A percentile compares a stretch with the other conserved stretches of the same genome.
phyloP scores from a whole-genome alignment of 2,888 invertebrate genomes.

The Zygothrica quintamaculata region DNA sequence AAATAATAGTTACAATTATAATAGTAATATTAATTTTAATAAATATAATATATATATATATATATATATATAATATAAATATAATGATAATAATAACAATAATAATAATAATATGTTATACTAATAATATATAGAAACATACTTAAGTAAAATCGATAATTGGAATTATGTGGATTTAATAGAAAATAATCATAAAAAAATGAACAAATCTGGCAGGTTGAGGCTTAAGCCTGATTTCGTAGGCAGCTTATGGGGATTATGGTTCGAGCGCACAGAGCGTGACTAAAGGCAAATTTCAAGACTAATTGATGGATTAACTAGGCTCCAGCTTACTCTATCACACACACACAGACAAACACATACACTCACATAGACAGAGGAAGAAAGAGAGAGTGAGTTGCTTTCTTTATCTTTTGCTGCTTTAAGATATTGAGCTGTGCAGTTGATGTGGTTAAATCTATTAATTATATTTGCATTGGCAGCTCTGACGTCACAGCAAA shows the following conservation, averaged over 20 bases:
- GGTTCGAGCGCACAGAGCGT: slow-evolving; percentile 33
- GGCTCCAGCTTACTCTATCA: neutral
- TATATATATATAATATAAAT: too few species aligned
- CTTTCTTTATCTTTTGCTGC: neutral
- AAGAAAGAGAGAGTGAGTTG: neutral
- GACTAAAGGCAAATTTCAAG: slow-evolving; percentile 26
- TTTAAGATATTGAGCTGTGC: too few species aligned
- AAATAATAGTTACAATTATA: slow-evolving; percentile 16
- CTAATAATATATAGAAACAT: too few species aligned
- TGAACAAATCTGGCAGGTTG: neutral
- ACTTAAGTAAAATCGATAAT: slow-evolving; percentile 46
- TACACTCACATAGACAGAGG: too few species aligned
- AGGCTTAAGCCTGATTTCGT: slow-evolving; percentile 6
- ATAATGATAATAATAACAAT: too few species aligned
- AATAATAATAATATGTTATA: too few species aligned
- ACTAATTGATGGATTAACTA: slow-evolving; percentile 47
- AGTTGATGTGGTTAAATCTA: too few species aligned
- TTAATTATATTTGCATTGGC: too few species aligned
- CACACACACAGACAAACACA: neutral
- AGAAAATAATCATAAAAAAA: too few species aligned
- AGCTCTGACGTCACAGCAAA: too few species aligned
- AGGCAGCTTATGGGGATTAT: slow-evolving; percentile 18
- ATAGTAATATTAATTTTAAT: neutral
- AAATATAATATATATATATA: too few species aligned
- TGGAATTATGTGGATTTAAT: slow-evolving; percentile 35